Evolutionary conservation across 2,888 invertebrate genomes (phyloP).

Genomic region (Meiosimyza platycephala): DNA sequence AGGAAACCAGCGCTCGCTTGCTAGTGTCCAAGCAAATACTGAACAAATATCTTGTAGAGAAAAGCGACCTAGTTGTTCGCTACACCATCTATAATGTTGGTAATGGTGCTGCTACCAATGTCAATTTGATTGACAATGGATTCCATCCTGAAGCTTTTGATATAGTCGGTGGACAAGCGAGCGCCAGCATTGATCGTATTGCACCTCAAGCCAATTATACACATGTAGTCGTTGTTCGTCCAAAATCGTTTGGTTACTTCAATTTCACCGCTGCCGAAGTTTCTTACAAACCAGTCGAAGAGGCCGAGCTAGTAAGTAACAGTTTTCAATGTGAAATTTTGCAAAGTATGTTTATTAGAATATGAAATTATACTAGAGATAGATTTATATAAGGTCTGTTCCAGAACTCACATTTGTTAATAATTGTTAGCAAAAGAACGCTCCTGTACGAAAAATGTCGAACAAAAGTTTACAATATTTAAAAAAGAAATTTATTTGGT

Average conservation of each 20-base stretch:
- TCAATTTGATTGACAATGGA: slow-evolving; percentile 85
- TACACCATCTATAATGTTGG: slow-evolving; percentile 96
- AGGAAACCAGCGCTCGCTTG: slow-evolving; percentile 82
- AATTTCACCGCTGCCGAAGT: slow-evolving; percentile 97
- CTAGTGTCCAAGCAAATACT: slow-evolving; percentile 93
- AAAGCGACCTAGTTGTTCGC: slow-evolving; percentile 94
- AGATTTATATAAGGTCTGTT: no score
- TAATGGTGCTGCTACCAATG: slow-evolving; percentile 87
- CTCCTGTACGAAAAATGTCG: no score
- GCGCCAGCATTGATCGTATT: slow-evolving; percentile 87
- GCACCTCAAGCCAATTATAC: slow-evolving; percentile 93
- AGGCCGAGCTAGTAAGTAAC: slow-evolving; percentile 74
- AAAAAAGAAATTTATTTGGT: no score
- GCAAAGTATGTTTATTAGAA: no score
- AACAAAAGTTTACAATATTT: no score
- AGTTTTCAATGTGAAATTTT: neutral
- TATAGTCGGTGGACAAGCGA: slow-evolving; percentile 87
- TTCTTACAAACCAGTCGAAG: slow-evolving; percentile 87
- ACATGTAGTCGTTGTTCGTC: slow-evolving; percentile 91
- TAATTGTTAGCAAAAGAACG: no score
- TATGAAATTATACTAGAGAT: no score
- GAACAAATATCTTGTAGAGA: slow-evolving; percentile 96
- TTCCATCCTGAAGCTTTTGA: slow-evolving; percentile 94
- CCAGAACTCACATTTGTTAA: no score
- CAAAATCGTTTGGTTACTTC: slow-evolving; percentile 91